Percentiles rank a stretch among this genome's conserved stretches.
These are phyloP conservation scores for Poecile atricapillus DNA, from an alignment of 2,113 vertebrate species.

Conservation along the genomic window DNA sequence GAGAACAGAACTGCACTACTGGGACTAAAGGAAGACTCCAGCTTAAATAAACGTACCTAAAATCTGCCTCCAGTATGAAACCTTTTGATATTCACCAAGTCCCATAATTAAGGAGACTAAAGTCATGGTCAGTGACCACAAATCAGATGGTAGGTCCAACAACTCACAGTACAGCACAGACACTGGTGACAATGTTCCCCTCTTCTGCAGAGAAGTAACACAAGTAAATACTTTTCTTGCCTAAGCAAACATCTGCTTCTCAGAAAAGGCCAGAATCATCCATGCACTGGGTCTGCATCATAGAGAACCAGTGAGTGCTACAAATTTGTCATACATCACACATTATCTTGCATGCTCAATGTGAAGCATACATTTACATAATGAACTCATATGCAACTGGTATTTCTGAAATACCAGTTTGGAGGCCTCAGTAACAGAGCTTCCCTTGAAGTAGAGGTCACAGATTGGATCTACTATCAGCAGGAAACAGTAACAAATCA, in stretches of 20 bases:
- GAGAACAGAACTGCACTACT: neutral
- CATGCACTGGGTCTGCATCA: neutral
- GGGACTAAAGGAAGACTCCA: neutral
- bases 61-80: neutral
- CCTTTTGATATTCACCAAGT: neutral
- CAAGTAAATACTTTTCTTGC: neutral
- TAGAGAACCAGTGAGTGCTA: neutral
- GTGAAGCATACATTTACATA: neutral
- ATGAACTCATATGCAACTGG: neutral
- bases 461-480: neutral
- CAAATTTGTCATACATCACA: neutral
- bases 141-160: neutral
- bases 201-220: neutral
- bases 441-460: neutral
- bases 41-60: neutral
- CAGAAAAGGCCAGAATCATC: neutral
- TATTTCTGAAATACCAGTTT: neutral
- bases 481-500: neutral
- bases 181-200: neutral
- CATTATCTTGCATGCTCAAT: neutral
- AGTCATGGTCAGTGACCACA: neutral
- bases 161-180: neutral
- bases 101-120: neutral
- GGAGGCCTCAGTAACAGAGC: neutral
- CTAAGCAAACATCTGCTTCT: neutral